phyloP scores from a whole-genome alignment of 2,888 invertebrate genomes.

The Gerosis bhagava region DNA sequence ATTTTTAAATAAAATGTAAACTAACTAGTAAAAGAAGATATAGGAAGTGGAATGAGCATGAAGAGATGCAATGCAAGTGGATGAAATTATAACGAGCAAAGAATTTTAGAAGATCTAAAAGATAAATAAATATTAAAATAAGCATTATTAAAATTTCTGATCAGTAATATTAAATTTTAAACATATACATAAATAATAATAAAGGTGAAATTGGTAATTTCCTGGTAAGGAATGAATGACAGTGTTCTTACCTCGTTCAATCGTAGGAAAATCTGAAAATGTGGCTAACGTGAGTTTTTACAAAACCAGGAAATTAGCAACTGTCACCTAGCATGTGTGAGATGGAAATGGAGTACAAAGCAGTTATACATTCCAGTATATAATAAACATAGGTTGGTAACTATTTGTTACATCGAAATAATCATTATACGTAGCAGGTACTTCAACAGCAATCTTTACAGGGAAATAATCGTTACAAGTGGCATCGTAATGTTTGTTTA shows the following conservation, averaged over 20 bases:
- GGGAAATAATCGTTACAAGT: constrained; percentile 12
- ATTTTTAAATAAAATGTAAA: constrained; percentile 9
- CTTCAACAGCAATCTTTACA: constrained; percentile 29
- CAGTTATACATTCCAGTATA: constrained; percentile 55
- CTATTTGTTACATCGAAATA: constrained; percentile 8
- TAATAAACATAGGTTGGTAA: background rate
- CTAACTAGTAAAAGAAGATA: constrained; percentile 4
- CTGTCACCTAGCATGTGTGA: constrained; percentile 52
- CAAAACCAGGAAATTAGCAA: constrained; percentile 64
- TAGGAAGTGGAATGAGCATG: constrained; percentile 36
- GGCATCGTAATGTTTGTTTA: constrained; percentile 4
- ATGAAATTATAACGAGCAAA: constrained; percentile 30
- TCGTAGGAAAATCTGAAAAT: constrained; percentile 72
- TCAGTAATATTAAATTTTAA: constrained; percentile 44
- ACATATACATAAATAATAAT: no score
- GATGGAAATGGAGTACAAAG: constrained; percentile 65
- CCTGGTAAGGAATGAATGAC: constrained; percentile 59
- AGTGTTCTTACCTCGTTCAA: constrained; percentile 72
- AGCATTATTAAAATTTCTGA: constrained; percentile 34
- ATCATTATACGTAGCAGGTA: constrained; percentile 30
- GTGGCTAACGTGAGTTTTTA: constrained; percentile 59
- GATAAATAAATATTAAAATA: constrained; percentile 32
- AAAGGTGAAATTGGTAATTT: constrained; percentile 51
- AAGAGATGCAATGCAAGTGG: constrained; percentile 31
- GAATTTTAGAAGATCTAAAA: constrained; percentile 28